A percentile compares a stretch with the other conserved stretches of the same genome.
These are phyloP conservation scores for Donacobius atricapilla DNA, from an alignment of 2,113 vertebrate genomes.

Conservation along the genomic window DNA sequence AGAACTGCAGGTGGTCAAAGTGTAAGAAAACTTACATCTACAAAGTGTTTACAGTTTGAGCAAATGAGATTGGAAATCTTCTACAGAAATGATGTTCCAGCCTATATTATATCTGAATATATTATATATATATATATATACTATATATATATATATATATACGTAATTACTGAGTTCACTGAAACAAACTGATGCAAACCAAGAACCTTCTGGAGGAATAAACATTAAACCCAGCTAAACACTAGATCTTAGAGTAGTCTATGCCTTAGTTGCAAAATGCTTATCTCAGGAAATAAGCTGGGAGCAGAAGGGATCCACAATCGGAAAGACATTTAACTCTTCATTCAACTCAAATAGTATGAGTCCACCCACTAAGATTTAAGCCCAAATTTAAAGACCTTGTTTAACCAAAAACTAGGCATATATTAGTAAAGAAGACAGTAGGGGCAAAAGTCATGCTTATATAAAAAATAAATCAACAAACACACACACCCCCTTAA, in stretches of 20 bases:
- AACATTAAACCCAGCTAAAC: background rate
- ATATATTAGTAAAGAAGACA: background rate
- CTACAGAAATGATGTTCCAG: background rate
- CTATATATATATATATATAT: too few species aligned
- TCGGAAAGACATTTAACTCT: background rate
- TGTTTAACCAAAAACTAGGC: background rate
- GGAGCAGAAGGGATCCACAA: background rate
- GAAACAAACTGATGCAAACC: background rate
- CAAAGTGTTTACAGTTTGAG: background rate
- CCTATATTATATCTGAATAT: too few species aligned
- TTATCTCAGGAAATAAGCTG: background rate
- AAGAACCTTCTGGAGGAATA: background rate
- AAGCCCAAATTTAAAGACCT: background rate
- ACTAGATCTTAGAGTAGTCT: background rate
- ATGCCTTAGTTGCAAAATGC: background rate
- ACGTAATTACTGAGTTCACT: background rate
- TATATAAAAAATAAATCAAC: background rate
- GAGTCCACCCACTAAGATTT: background rate
- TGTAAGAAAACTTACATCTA: background rate
- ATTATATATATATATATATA: too few species aligned
- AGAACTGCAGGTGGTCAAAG: background rate
- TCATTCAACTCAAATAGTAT: background rate
- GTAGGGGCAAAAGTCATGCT: fast-evolving
- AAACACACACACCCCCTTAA: background rate
- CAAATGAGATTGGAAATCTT: background rate